Evolutionary conservation across 2,797 vertebrate genomes (phyloP), one percentile per base, ranked within the genome.

Genomic region (Microhierax caerulescens): DNA sequence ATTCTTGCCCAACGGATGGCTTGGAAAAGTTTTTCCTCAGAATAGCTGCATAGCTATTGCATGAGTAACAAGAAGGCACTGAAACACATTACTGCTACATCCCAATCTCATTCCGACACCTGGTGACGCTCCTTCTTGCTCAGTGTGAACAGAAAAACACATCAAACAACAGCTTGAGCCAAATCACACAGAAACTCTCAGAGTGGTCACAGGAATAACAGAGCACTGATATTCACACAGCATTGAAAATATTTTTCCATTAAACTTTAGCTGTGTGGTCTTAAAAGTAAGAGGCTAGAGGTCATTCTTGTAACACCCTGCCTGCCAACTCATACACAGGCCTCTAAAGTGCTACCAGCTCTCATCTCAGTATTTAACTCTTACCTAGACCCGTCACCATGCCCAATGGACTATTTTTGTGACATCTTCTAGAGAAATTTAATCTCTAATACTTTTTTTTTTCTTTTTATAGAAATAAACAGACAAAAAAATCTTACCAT

Each of bases 11-110:
- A 74, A 7, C 14, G 13, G 77, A 41, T 7, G 9, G 30, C 43
- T 37, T 1, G 0, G 70, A 65, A 41, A 63, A n/a, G 11, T 16
- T 34, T 60, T 64, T 34, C 23, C 79, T 83, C 82, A 5, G 17
- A 54, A 43, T 2, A 32, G 1, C 45, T 76, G 47, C 0, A 0
- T 2, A 7, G 48, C 4, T 37, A 3, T 7, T 13, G 7, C 3
- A 2, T 4, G 11, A 63, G 60, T 30, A 67, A 72, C n/a, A 21
- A 24, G 60, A 10, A 0, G 3, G 63, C 14, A 3, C 53, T 7
- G 17, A 56, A 63, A 85, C 43, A 6, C 0, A 1, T 11, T 18
- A 9, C 47, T 45, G 50, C 54, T 16, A 2, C 0, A 0, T 39
- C 68, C 63, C 91, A 17, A 1, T 5, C 56, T 20, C 68, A 1